Percentiles rank a stretch among this genome's conserved stretches.
These are phyloP conservation scores for Neolamprologus modestus DNA, from an alignment of 2,113 vertebrate species.

Conservation along the genomic window DNA sequence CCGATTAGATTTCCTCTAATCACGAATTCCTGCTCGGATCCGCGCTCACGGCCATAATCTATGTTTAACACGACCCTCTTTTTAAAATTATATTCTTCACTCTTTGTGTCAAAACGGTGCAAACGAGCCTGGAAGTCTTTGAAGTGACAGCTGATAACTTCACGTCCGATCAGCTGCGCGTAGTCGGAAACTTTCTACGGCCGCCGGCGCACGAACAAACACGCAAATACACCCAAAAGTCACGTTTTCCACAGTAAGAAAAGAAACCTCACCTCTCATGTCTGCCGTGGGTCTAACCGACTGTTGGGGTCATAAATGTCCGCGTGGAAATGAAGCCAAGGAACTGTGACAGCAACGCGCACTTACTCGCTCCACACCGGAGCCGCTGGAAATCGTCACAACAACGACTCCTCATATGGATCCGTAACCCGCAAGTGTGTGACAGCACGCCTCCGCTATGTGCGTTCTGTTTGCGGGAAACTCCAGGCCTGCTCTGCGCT, in stretches of 20 bases:
- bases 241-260: not conserved
- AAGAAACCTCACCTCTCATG: conserved; percentile 73
- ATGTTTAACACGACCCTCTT: not conserved
- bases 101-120: not conserved
- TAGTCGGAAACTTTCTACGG: not conserved
- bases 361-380: conserved; percentile 40
- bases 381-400: conserved; percentile 44
- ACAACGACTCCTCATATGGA: conserved; percentile 54
- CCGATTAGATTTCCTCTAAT: not conserved
- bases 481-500: not conserved
- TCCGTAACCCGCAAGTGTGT: not conserved
- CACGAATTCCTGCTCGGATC: not conserved
- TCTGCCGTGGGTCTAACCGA: conserved; percentile 4
- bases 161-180: not conserved
- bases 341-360: not conserved
- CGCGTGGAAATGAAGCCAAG: conserved; percentile 13
- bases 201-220: not conserved
- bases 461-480: not conserved
- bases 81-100: not conserved
- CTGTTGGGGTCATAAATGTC: conserved; percentile 58
- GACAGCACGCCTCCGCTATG: not conserved
- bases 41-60: not conserved
- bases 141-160: not conserved
- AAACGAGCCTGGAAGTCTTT: not conserved
- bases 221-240: not conserved